Conservation (phyloP, 2,113 vertebrate species). For the Hiodon alosoides region DNA sequence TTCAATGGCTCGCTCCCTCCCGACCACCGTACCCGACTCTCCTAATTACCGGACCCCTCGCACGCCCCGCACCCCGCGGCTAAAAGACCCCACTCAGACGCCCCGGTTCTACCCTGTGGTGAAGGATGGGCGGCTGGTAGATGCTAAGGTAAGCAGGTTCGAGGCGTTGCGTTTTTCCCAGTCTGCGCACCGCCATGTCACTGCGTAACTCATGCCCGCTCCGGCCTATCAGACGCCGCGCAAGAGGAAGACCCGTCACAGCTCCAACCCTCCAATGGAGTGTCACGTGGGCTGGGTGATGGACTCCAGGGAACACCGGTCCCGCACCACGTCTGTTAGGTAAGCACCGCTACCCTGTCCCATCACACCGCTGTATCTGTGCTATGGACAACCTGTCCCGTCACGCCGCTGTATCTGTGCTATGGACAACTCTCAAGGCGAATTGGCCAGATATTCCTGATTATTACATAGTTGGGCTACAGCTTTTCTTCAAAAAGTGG, state of each 20-base stretch:
- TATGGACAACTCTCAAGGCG: neutral
- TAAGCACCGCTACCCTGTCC: conserved; percentile 39
- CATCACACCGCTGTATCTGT: neutral
- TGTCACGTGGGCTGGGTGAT: conserved; percentile 93
- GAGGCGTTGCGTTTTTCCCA: neutral
- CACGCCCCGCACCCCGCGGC: conserved; percentile 65
- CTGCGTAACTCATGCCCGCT: neutral
- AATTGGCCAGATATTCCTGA: no score
- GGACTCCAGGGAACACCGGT: conserved; percentile 85
- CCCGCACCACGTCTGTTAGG: conserved; percentile 81
- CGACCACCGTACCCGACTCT: conserved; percentile 71
- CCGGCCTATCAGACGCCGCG: conserved; percentile 67
- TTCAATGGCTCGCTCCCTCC: conserved; percentile 62
- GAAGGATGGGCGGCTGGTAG: conserved; percentile 74
- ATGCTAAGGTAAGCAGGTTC: conserved; percentile 64
- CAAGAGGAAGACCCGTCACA: conserved; percentile 90
- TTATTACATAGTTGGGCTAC: no score
- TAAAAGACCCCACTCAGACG: conserved; percentile 77
- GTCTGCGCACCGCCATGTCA: neutral
- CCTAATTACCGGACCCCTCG: conserved; percentile 64
- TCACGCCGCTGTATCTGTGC: neutral
- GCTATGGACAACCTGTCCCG: neutral
- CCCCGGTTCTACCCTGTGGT: conserved; percentile 91
- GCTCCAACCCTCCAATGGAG: conserved; percentile 84
- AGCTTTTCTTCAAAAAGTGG: no score